Conservation (phyloP, 2,797 vertebrate species). For the Phrynocephalus vlangalii region DNA sequence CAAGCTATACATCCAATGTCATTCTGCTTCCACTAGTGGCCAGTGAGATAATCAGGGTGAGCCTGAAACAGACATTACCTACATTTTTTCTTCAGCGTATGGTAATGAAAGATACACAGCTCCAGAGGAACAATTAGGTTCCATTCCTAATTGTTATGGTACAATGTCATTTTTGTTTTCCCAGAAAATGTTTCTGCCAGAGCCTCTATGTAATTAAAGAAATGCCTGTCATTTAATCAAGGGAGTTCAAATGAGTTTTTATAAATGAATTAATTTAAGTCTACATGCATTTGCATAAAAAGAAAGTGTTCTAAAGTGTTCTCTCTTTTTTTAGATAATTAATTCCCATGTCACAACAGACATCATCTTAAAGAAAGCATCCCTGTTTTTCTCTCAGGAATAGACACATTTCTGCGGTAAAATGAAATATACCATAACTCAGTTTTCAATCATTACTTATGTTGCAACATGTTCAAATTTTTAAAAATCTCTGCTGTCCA, state of each 20-base stretch:
- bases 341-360: neutral
- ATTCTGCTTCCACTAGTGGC: neutral
- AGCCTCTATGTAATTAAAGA: neutral
- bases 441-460: neutral
- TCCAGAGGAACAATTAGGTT: neutral
- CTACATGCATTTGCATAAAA: neutral
- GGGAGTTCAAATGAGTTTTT: neutral
- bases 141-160: neutral
- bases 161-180: neutral
- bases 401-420: neutral
- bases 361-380: neutral
- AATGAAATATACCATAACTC: neutral
- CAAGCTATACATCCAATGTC: neutral
- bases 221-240: neutral
- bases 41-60: neutral
- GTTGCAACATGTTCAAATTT: neutral
- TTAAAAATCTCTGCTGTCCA: neutral
- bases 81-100: neutral
- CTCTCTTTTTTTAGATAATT: neutral
- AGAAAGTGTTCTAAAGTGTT: neutral
- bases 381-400: neutral
- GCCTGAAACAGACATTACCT: no score
- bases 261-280: neutral
- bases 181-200: neutral
- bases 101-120: neutral